phyloP scores from a whole-genome alignment of 2,888 invertebrate genomes.

The Allacma fusca region DNA sequence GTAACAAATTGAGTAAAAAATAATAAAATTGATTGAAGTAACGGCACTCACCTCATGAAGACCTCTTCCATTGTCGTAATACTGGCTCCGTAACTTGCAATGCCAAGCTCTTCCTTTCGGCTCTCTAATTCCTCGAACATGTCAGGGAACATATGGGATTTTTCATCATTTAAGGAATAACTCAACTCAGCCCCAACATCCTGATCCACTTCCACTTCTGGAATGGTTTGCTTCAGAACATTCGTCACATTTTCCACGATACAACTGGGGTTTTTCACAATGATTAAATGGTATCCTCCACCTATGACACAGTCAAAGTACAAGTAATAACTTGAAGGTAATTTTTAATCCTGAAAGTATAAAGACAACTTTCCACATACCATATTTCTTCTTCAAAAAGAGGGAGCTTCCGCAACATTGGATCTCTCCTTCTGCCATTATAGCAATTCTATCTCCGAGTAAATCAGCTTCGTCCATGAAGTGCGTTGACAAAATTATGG shows the following conservation, averaged over 20 bases:
- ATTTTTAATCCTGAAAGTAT: too few species aligned
- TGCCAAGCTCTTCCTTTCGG: slow-evolving; percentile 70
- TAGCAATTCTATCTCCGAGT: slow-evolving; percentile 87
- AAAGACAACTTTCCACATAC: too few species aligned
- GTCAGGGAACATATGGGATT: slow-evolving; percentile 71
- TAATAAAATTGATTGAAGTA: too few species aligned
- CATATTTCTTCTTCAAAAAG: slow-evolving; percentile 75
- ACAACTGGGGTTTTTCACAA: slow-evolving; percentile 69
- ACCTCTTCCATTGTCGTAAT: slow-evolving; percentile 60
- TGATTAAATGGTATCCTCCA: slow-evolving; percentile 78
- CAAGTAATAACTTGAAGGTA: too few species aligned
- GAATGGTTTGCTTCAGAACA: slow-evolving; percentile 72
- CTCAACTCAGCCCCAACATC: slow-evolving; percentile 80
- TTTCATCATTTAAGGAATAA: slow-evolving; percentile 73
- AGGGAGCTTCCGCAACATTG: slow-evolving; percentile 83
- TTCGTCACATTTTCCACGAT: slow-evolving; percentile 68
- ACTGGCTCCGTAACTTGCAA: slow-evolving; percentile 77
- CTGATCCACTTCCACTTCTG: slow-evolving; percentile 72
- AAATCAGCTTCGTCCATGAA: slow-evolving; percentile 96
- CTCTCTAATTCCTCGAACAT: slow-evolving; percentile 76
- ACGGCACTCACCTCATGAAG: slow-evolving; percentile 51
- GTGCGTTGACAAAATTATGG: slow-evolving; percentile 90
- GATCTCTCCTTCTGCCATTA: slow-evolving; percentile 78
- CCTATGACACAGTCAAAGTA: too few species aligned
- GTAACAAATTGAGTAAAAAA: too few species aligned